Evolutionary conservation across 2,797 vertebrate genomes (phyloP), one percentile per base, ranked within the genome.

Genomic region (Phoxinus dragarum): DNA sequence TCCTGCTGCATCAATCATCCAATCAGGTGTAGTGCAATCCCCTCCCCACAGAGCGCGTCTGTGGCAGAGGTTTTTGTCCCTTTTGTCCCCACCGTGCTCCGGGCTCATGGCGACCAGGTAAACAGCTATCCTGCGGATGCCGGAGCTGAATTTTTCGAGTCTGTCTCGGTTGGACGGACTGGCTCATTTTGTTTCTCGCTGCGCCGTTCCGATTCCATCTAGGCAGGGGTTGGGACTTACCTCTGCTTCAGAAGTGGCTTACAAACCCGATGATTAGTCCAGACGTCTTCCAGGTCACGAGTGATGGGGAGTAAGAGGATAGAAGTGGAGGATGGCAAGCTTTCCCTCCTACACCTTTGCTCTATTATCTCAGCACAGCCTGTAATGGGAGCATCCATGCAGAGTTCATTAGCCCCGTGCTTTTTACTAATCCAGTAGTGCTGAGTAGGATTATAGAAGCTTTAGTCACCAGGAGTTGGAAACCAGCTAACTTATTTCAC

Each of bases 1-100:
- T 95, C 98, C 97, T 85, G 95, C 97, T 97, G 97, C 95, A 95
- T 93, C 97, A 98, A 99, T 98, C 97, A 99, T 96, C 96, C 97
- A 97, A 97, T 96, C 91, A 94, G 95, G 79, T 96, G 94, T 96
- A 96, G 95, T 94, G 96, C 96, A 96, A 96, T 96, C 96, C 96
- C 95, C 96, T 94, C 94, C 96, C 96, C 92, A 93, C 94, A 94
- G 94, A 86, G 96, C 95, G 94, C 93, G 94, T 92, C 95, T 96
- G 95, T 93, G 90, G 92, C 94, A 95, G 92, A 93, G 93, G 93
- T 94, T 93, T 69, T 91, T 92, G 95, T 95, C 95, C 95, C 87
- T 94, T 80, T 94, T 95, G 93, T 95, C 94, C 94, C 95, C 54
- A 91, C 89, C 69, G 92, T 49, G 84, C 84, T 86, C 72, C 21